Conservation (phyloP, 1,140 invertebrate genomes). For the Danaus melanippus region DNA sequence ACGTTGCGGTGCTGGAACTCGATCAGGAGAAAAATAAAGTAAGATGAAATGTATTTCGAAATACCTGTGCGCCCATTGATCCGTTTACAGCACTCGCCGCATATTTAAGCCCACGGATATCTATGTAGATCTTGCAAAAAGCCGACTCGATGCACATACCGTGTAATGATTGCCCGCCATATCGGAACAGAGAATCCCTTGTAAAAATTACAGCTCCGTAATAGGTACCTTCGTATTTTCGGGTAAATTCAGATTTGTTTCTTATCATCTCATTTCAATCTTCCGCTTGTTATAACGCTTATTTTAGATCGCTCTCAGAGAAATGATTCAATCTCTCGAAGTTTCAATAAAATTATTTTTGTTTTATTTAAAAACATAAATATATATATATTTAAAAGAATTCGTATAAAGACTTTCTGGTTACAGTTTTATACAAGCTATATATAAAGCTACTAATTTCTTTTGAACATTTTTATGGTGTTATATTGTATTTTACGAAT, state of each 20-base stretch:
- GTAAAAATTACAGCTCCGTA: conserved; percentile 63
- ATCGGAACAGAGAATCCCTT: conserved; percentile 62
- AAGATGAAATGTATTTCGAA: conserved; percentile 42
- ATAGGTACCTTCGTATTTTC: conserved; percentile 58
- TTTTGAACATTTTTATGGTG: no score
- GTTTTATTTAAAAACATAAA: conserved; percentile 1
- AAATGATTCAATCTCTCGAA: conserved; percentile 50
- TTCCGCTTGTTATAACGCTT: conserved; percentile 62
- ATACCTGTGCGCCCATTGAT: conserved; percentile 46
- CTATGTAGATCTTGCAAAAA: conserved; percentile 50
- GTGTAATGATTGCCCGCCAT: conserved; percentile 61
- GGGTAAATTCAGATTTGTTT: conserved; percentile 58
- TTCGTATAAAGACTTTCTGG: no score
- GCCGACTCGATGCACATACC: conserved; percentile 34
- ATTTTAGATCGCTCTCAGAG: conserved; percentile 30
- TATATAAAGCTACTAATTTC: no score
- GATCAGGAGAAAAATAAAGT: conserved; percentile 35
- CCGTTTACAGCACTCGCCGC: conserved; percentile 36
- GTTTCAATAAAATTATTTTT: conserved; percentile 28
- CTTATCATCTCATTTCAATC: conserved; percentile 66
- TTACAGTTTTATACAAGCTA: no score
- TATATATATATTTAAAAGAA: no score
- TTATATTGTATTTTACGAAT: no score
- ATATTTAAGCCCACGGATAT: conserved; percentile 48
- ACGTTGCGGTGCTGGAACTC: conserved; percentile 23